Conservation (phyloP, 2,888 invertebrate genomes). For the Acrobasis suavella region DNA sequence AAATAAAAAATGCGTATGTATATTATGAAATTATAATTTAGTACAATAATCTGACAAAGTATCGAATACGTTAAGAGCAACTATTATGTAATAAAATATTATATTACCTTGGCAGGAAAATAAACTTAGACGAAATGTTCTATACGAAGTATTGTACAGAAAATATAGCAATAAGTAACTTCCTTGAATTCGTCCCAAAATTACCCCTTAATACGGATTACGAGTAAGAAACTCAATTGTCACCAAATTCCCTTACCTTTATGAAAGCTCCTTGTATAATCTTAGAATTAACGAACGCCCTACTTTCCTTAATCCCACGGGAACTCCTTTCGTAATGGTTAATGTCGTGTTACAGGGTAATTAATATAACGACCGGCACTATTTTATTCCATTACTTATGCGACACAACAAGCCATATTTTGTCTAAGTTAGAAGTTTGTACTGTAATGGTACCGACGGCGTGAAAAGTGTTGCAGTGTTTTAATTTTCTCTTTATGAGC, state of each 20-base stretch:
- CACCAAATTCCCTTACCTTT: conserved; percentile 8
- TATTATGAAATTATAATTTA: too few species aligned
- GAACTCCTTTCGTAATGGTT: conserved; percentile 42
- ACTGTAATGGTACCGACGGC: conserved; percentile 42
- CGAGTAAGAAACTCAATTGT: conserved; percentile 19
- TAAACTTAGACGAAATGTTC: too few species aligned
- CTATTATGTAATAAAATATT: too few species aligned
- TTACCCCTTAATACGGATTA: conserved; percentile 15
- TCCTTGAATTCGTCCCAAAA: conserved; percentile 10
- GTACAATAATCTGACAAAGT: too few species aligned
- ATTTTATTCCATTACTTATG: conserved; percentile 76
- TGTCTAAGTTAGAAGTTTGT: conserved; percentile 62
- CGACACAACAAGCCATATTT: conserved; percentile 60
- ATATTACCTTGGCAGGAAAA: too few species aligned
- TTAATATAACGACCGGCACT: conserved; percentile 72
- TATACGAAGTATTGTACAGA: background rate
- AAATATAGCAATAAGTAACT: conserved; percentile 6
- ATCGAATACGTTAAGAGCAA: too few species aligned
- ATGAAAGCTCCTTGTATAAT: conserved; percentile 25
- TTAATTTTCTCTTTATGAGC: conserved; percentile 17
- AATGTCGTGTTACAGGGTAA: conserved; percentile 74
- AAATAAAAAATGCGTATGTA: too few species aligned
- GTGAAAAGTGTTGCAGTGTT: conserved; percentile 36
- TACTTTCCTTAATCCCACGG: conserved; percentile 35
- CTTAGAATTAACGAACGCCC: conserved; percentile 32